A percentile compares a stretch with the other conserved stretches of the same genome.
Evolutionary conservation across 2,113 vertebrate genomes (phyloP).

Genomic region (Penelope pileata): DNA sequence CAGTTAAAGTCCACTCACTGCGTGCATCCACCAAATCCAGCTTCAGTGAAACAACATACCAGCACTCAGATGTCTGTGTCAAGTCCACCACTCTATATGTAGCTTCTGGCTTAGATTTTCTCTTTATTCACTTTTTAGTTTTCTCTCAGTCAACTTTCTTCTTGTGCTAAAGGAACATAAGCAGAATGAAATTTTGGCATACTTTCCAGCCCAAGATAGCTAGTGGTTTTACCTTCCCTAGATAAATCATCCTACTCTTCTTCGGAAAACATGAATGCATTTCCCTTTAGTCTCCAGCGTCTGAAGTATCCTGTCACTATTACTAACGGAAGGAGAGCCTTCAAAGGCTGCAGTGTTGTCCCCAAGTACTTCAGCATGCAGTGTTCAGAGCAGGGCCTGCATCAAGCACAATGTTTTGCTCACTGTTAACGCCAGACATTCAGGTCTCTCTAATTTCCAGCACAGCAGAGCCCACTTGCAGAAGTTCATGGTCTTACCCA

Average conservation of each 20-base stretch:
- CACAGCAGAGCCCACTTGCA: background rate
- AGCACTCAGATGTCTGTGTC: background rate
- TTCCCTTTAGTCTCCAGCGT: background rate
- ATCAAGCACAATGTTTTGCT: background rate
- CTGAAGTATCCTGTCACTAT: background rate
- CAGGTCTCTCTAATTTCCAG: background rate
- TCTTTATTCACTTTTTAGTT: background rate
- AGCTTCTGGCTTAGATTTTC: background rate
- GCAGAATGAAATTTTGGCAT: background rate
- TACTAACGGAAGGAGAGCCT: background rate
- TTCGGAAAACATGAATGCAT: background rate
- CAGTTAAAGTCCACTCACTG: background rate
- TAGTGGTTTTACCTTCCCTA: background rate
- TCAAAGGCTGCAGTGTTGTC: background rate
- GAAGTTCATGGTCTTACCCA: background rate
- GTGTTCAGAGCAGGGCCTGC: background rate
- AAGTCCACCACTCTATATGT: background rate
- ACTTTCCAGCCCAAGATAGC: background rate
- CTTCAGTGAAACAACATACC: background rate
- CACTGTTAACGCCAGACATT: background rate
- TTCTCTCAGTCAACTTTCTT: background rate
- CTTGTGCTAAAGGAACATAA: background rate
- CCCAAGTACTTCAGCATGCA: background rate
- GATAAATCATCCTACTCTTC: background rate
- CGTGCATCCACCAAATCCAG: fast-evolving